Conservation (phyloP, 2,113 vertebrate species). For the Phoenicopterus ruber region DNA sequence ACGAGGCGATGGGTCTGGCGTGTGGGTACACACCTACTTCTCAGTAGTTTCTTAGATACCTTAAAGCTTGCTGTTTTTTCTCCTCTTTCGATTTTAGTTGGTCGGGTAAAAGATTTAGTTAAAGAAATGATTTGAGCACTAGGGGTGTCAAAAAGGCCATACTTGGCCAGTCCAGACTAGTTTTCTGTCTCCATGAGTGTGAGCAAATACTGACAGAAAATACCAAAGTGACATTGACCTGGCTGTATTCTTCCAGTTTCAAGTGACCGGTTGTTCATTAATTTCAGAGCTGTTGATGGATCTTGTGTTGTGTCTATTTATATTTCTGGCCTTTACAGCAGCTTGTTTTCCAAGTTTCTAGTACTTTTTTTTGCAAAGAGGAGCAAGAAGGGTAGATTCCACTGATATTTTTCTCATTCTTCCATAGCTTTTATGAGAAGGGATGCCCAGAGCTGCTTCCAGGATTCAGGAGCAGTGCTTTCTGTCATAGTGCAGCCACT, state of each 20-base stretch:
- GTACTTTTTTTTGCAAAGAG: neutral
- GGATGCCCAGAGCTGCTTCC: neutral
- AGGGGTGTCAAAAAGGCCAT: neutral
- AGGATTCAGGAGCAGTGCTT: neutral
- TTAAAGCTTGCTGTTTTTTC: neutral
- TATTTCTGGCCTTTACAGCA: neutral
- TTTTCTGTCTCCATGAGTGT: neutral
- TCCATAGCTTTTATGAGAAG: neutral
- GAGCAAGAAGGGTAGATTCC: neutral
- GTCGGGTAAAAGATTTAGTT: neutral
- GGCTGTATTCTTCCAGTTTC: neutral
- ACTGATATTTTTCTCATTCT: neutral
- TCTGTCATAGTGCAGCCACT: neutral
- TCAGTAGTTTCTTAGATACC: neutral
- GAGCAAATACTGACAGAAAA: neutral
- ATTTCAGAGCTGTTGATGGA: slow-evolving; percentile 2
- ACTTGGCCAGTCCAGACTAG: neutral
- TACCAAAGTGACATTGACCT: neutral
- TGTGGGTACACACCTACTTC: neutral
- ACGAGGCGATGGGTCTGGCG: neutral
- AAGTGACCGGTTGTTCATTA: neutral
- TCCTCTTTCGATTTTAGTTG: neutral
- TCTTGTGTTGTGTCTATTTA: neutral
- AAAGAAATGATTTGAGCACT: neutral
- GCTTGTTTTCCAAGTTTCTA: neutral